Evolutionary conservation across 2,113 vertebrate genomes (phyloP).

Genomic region (Eurystomus gularis): DNA sequence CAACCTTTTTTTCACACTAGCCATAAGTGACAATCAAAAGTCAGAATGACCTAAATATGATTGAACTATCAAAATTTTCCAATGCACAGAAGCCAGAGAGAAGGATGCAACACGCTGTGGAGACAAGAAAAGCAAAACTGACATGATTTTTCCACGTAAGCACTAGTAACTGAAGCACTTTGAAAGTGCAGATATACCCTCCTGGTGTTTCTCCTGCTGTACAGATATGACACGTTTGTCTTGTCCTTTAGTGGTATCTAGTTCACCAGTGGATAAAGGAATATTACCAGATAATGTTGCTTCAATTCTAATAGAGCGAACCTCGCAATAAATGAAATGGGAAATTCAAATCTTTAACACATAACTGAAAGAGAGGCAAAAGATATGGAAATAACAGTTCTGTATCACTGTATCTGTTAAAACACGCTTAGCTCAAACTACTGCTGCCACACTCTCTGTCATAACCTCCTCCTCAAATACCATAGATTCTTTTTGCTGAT

Average conservation of each 20-base stretch:
- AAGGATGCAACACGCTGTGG: neutral
- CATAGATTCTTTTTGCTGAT: neutral
- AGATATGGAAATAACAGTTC: neutral
- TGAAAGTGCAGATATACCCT: neutral
- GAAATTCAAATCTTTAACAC: neutral
- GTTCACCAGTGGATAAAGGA: neutral
- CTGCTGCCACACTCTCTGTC: neutral
- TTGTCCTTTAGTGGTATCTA: neutral
- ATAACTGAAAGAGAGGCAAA: neutral
- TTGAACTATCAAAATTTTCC: neutral
- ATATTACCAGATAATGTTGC: neutral
- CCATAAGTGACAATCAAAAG: neutral
- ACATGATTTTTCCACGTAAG: neutral
- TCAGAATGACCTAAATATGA: neutral
- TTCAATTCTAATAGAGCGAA: neutral
- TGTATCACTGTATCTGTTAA: neutral
- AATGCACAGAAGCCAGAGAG: neutral
- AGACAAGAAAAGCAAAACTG: neutral
- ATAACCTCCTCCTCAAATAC: neutral
- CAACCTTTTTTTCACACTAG: neutral
- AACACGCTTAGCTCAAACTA: neutral
- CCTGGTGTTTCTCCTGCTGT: neutral
- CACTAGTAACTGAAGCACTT: neutral
- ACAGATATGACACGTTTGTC: neutral
- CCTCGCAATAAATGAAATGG: rapidly evolving